Conservation (phyloP, 2,797 vertebrate genomes). For the Austrolebias charrua region DNA sequence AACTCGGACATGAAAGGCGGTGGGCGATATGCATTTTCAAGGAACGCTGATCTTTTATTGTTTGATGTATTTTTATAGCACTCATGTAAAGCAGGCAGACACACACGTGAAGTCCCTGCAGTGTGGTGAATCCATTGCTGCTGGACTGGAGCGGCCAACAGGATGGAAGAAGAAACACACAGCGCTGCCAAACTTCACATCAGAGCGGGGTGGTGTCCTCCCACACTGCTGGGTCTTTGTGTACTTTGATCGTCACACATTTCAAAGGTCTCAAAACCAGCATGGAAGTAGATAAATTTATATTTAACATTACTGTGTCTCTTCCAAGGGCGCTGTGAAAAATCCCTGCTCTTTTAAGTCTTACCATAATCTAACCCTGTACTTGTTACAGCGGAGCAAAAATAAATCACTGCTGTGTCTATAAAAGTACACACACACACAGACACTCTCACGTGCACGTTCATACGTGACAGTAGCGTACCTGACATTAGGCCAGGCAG, state of each 20-base stretch:
- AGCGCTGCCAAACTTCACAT: constrained; percentile 18
- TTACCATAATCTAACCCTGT: constrained; percentile 47
- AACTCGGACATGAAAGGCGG: too few relatives aligned
- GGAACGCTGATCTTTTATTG: too few relatives aligned
- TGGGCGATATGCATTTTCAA: too few relatives aligned
- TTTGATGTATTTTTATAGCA: constrained; percentile 17
- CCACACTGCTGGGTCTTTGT: constrained; percentile 1
- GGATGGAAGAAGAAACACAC: constrained; percentile 35
- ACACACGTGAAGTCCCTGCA: constrained; percentile 10
- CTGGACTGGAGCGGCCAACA: constrained; percentile 34
- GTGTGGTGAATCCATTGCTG: constrained; percentile 69
- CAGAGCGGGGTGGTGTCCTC: constrained; percentile 20
- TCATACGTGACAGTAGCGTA: constrained; percentile 27
- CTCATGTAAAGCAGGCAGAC: constrained; percentile 17
- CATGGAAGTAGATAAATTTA: too few relatives aligned
- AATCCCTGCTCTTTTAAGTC: constrained; percentile 45
- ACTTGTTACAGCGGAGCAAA: constrained; percentile 47
- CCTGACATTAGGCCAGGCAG: constrained; percentile 37
- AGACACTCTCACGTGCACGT: constrained; percentile 17
- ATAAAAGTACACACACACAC: constrained; percentile 44
- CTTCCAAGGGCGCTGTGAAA: constrained; percentile 39
- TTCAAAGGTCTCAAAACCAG: background rate
- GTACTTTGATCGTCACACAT: constrained; percentile 18
- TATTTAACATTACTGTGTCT: constrained; percentile 3
- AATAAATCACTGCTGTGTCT: constrained; percentile 48